Percentiles rank a stretch among this genome's conserved stretches.
These are phyloP conservation scores for Stigmatopora argus DNA, from an alignment of 2,113 vertebrate species.

Conservation along the genomic window DNA sequence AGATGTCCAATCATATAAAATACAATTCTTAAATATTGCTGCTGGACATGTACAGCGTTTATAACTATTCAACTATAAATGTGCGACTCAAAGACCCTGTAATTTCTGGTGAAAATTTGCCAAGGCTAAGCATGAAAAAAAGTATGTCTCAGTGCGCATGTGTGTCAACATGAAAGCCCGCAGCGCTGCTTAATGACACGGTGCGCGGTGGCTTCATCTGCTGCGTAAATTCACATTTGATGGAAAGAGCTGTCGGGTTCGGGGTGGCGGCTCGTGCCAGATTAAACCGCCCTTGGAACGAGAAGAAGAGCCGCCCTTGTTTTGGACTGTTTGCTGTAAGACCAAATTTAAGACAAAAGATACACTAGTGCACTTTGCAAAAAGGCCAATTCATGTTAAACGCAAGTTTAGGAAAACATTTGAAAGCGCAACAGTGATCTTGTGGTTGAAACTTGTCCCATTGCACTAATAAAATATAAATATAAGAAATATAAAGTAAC, in stretches of 20 bases:
- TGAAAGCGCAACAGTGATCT: too few species aligned
- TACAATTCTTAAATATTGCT: not conserved
- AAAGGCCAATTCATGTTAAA: too few species aligned
- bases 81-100: not conserved
- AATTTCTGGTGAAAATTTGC: not conserved
- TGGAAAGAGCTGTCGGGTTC: constrained; percentile 47
- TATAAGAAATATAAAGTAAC: too few species aligned
- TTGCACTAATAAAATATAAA: too few species aligned
- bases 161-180: constrained; percentile 19
- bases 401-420: too few species aligned
- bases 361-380: too few species aligned
- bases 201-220: constrained; percentile 31
- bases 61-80: not conserved
- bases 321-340: constrained; percentile 17
- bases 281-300: constrained; percentile 32
- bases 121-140: not conserved
- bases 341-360: not conserved
- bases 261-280: constrained; percentile 37
- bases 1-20: not conserved
- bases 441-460: too few species aligned
- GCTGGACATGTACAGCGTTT: not conserved
- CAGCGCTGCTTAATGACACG: constrained; percentile 43
- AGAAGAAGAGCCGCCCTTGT: constrained; percentile 36
- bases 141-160: constrained; percentile 1
- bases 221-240: constrained; percentile 53